These are phyloP conservation scores for Epizoanthus ramosus DNA, from an alignment of 92 coral and sea anemone genomes.

Conservation along the genomic window DNA sequence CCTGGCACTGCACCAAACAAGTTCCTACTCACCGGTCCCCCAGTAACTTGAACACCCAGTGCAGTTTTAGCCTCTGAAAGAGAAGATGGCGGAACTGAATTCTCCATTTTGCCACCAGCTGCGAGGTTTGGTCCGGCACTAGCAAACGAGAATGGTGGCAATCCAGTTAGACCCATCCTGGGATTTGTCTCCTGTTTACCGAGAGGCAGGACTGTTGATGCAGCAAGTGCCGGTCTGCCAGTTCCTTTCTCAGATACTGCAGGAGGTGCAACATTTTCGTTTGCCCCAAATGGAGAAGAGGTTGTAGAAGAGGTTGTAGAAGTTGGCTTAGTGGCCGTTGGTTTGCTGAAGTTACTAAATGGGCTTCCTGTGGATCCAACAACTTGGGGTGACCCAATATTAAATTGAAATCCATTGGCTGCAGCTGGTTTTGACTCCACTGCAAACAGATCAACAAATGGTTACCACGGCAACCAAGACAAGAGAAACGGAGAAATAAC, in stretches of 20 bases:
- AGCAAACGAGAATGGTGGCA: conserved; percentile 23
- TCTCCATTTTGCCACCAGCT: not conserved
- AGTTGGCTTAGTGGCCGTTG: conserved; percentile 1
- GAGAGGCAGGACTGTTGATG: not conserved
- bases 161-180: conserved; percentile 11
- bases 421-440: conserved; percentile 1
- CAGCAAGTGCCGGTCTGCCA: not conserved
- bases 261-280: not conserved
- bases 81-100: not conserved
- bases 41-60: not conserved
- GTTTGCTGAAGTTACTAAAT: conserved; percentile 19
- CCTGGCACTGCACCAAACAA: not conserved
- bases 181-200: not conserved
- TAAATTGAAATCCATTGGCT: conserved; percentile 17
- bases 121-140: not conserved
- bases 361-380: conserved; percentile 21
- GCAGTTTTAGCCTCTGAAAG: not conserved
- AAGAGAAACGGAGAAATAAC: not conserved
- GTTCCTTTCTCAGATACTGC: not conserved
- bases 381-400: conserved; percentile 9
- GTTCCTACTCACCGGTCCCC: not conserved
- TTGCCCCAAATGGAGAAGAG: not conserved
- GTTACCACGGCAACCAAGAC: not conserved
- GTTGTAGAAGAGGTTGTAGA: conserved; percentile 2
- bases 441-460: not conserved